Evolutionary conservation across 2,888 invertebrate species (phyloP).

Genomic region (Alsophila aescularia): DNA sequence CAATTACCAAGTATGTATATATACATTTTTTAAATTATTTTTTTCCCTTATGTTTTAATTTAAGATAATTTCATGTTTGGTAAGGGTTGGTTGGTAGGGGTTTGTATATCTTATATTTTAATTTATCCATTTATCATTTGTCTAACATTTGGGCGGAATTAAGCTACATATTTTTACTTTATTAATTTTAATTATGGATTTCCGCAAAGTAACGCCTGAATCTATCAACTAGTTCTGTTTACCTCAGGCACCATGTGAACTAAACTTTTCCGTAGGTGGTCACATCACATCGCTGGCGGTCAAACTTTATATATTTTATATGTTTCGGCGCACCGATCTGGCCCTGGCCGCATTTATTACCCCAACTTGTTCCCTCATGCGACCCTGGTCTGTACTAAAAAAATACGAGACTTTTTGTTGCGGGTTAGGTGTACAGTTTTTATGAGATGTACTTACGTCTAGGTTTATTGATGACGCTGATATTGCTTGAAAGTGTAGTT

Average conservation of each 20-base stretch:
- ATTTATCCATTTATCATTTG: no score
- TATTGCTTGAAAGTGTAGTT: background rate
- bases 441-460: slow-evolving; percentile 14
- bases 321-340: slow-evolving; percentile 64
- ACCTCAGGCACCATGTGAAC: slow-evolving; percentile 54
- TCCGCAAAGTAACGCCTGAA: no score
- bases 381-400: slow-evolving; percentile 37
- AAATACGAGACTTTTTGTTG: slow-evolving; percentile 39
- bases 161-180: no score
- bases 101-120: no score
- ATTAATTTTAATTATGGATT: no score
- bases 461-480: slow-evolving; percentile 13
- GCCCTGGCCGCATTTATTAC: slow-evolving; percentile 69
- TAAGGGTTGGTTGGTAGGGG: no score
- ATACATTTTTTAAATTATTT: no score
- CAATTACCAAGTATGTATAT: no score
- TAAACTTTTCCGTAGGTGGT: slow-evolving; percentile 60
- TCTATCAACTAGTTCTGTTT: background rate
- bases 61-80: no score
- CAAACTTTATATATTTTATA: slow-evolving; percentile 82
- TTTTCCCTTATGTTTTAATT: no score
- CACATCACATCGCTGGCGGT: slow-evolving; percentile 62
- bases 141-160: no score
- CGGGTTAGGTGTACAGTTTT: slow-evolving; percentile 29
- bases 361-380: slow-evolving; percentile 49